phyloP scores from a whole-genome alignment of 2,888 invertebrate genomes.

The Phoenoteleia sp. region DNA sequence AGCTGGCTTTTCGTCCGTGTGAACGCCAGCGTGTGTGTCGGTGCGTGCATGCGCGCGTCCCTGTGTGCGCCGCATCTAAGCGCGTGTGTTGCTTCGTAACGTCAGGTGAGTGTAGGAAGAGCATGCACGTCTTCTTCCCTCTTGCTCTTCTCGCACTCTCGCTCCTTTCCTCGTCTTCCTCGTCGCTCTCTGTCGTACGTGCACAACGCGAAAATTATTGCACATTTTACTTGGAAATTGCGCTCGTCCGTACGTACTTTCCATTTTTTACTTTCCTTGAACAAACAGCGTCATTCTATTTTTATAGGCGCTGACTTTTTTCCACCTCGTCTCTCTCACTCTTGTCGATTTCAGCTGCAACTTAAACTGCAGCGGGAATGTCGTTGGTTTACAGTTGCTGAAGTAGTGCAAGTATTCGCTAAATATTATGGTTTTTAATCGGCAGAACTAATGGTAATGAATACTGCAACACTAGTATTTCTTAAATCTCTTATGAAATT shows the following conservation, averaged over 20 bases:
- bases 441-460: too few species aligned
- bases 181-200: conserved; percentile 27
- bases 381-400: too few species aligned
- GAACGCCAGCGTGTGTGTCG: conserved; percentile 11
- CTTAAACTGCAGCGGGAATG: too few species aligned
- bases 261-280: conserved; percentile 45
- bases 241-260: conserved; percentile 28
- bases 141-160: conserved; percentile 5
- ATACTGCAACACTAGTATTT: too few species aligned
- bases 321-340: too few species aligned
- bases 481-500: too few species aligned
- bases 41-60: conserved; percentile 1
- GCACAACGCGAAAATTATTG: conserved; percentile 36
- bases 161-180: conserved; percentile 29
- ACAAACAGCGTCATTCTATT: conserved; percentile 14
- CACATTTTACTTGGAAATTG: conserved; percentile 45
- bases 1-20: conserved; percentile 41
- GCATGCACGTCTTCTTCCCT: conserved; percentile 37
- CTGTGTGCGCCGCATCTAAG: conserved; percentile 25
- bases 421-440: too few species aligned
- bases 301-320: conserved; percentile 10
- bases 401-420: too few species aligned
- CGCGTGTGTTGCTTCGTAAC: conserved; percentile 45
- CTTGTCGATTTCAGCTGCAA: too few species aligned
- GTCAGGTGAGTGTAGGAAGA: conserved; percentile 58